Percentiles rank a stretch among this genome's conserved stretches.
Conservation (phyloP, 2,888 invertebrate genomes). For the Druceiella hillmani region DNA sequence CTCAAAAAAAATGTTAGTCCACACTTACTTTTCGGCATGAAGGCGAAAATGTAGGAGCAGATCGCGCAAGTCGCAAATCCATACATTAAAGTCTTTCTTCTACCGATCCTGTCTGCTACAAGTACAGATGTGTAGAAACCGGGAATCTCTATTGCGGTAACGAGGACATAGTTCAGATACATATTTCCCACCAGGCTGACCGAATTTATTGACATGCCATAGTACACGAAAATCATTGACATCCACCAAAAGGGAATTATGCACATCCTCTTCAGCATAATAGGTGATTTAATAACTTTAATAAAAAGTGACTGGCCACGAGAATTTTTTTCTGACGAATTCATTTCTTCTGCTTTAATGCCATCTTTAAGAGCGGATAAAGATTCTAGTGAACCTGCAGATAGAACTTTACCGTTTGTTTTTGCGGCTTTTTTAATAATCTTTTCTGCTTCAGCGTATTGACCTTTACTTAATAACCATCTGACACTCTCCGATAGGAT, state of each 20-base stretch:
- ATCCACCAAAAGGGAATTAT: slow-evolving; percentile 62
- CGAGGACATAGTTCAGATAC: slow-evolving; percentile 59
- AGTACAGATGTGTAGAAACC: slow-evolving; percentile 51
- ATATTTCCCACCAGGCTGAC: slow-evolving; percentile 58
- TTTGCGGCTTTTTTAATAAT: slow-evolving; percentile 56
- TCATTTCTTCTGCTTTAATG: slow-evolving; percentile 23
- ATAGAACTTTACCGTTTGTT: slow-evolving; percentile 52
- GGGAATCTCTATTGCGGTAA: slow-evolving; percentile 54
- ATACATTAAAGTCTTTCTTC: slow-evolving; percentile 43
- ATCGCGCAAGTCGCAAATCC: slow-evolving; percentile 45
- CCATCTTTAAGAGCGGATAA: slow-evolving; percentile 23
- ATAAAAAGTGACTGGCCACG: slow-evolving; percentile 30
- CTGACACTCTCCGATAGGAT: slow-evolving; percentile 66
- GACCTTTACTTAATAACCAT: slow-evolving; percentile 68
- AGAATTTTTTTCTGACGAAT: slow-evolving; percentile 1
- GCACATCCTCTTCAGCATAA: slow-evolving; percentile 53
- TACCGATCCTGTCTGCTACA: slow-evolving; percentile 48
- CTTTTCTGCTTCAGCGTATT: slow-evolving; percentile 53
- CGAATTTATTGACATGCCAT: slow-evolving; percentile 61
- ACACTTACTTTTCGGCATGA: slow-evolving; percentile 40
- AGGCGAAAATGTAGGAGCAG: slow-evolving; percentile 45
- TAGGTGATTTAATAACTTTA: slow-evolving; percentile 48
- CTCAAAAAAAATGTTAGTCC: too few relatives aligned
- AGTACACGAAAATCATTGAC: slow-evolving; percentile 61
- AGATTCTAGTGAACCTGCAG: slow-evolving; percentile 39